phyloP scores from a whole-genome alignment of 2,888 invertebrate genomes.

The Melanotus villosus region DNA sequence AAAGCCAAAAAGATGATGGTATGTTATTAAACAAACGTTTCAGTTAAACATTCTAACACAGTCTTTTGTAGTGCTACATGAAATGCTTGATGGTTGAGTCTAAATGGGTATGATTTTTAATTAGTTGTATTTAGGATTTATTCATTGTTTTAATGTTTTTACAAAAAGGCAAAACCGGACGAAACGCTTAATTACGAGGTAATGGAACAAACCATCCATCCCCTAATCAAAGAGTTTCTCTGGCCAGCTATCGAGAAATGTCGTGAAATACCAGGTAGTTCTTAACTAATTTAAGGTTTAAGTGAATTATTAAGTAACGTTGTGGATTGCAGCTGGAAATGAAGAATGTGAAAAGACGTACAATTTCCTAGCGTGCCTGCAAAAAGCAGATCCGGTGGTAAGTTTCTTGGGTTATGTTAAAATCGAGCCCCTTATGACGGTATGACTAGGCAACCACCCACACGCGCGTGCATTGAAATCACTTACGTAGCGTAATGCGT shows the following conservation, averaged over 20 bases:
- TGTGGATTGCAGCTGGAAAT: constrained; percentile 56
- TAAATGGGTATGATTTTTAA: constrained; percentile 59
- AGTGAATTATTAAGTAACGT: too few relatives aligned
- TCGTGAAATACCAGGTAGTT: constrained; percentile 56
- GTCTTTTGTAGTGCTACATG: constrained; percentile 61
- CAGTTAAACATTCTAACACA: not conserved
- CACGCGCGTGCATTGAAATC: too few relatives aligned
- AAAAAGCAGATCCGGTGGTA: constrained; percentile 42
- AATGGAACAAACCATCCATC: constrained; percentile 56
- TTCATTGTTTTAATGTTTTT: constrained; percentile 33
- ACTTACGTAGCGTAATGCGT: too few relatives aligned
- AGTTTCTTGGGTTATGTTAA: too few relatives aligned
- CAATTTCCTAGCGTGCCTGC: constrained; percentile 59
- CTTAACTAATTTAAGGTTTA: not conserved
- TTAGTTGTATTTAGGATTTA: not conserved
- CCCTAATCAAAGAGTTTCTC: constrained; percentile 56
- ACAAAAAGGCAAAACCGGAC: constrained; percentile 55
- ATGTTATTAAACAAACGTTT: too few relatives aligned
- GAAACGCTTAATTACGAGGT: constrained; percentile 59
- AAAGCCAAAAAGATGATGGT: constrained; percentile 47
- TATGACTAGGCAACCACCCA: too few relatives aligned
- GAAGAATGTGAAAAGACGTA: constrained; percentile 61
- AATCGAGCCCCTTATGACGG: too few relatives aligned
- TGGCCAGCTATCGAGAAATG: constrained; percentile 58
- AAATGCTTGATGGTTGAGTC: constrained; percentile 61